phyloP scores from a whole-genome alignment of 1,140 invertebrate genomes.

The Chrysomallon squamiferum region DNA sequence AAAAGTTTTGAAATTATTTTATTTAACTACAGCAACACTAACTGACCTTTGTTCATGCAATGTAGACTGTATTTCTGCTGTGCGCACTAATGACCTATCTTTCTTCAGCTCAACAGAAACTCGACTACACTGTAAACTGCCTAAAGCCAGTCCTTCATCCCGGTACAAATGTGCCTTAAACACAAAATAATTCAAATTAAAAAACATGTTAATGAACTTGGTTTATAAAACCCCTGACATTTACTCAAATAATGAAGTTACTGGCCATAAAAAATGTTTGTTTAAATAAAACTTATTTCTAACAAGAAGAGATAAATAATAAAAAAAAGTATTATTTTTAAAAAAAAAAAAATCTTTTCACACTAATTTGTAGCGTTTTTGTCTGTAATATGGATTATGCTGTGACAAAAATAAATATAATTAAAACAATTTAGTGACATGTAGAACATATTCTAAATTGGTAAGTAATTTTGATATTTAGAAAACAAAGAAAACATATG shows the following conservation, averaged over 20 bases:
- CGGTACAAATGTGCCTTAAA: constrained; percentile 81
- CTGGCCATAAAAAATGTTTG: not conserved
- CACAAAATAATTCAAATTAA: constrained; percentile 13
- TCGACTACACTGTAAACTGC: constrained; percentile 87
- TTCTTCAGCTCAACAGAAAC: constrained; percentile 95
- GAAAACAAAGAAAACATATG: no score
- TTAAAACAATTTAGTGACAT: no score
- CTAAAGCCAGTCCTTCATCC: constrained; percentile 83
- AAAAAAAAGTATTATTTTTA: no score
- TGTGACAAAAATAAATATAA: no score
- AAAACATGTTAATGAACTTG: not conserved
- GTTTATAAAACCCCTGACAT: not conserved
- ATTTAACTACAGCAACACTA: no score
- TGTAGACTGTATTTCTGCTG: constrained; percentile 95
- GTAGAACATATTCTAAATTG: no score
- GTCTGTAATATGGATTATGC: no score
- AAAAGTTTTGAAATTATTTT: no score
- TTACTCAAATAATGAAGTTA: not conserved
- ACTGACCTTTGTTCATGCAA: constrained; percentile 94
- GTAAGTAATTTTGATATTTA: no score
- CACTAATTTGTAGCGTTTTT: no score
- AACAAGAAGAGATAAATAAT: no score
- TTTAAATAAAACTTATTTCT: not conserved
- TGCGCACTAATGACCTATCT: constrained; percentile 88
- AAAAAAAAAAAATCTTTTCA: no score